These are phyloP conservation scores for Calycopis cecrops DNA, from an alignment of 1,140 invertebrate species.

Conservation along the genomic window DNA sequence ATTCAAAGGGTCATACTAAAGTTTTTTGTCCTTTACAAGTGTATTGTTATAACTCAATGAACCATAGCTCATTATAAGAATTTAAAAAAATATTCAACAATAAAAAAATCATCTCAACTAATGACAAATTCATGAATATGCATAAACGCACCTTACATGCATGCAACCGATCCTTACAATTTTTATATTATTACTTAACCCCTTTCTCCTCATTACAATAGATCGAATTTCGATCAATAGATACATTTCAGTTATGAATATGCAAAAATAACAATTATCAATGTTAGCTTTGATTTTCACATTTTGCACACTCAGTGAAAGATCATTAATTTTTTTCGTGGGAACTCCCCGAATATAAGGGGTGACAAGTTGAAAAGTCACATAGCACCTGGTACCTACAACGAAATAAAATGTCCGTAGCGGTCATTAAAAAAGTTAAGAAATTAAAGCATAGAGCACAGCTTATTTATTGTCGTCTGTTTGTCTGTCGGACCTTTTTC, in stretches of 20 bases:
- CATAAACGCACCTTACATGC: slow-evolving; percentile 41
- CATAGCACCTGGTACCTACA: too few relatives aligned
- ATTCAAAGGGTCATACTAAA: neutral
- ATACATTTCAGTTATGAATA: slow-evolving; percentile 56
- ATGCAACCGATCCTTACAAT: slow-evolving; percentile 15
- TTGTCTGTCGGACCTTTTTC: too few relatives aligned
- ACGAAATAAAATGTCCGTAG: too few relatives aligned
- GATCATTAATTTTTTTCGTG: slow-evolving; percentile 33
- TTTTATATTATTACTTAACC: slow-evolving; percentile 19
- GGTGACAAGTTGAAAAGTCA: neutral
- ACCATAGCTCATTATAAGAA: slow-evolving; percentile 27
- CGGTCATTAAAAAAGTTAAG: too few relatives aligned
- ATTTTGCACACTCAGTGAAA: slow-evolving; percentile 39
- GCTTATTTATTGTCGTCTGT: too few relatives aligned
- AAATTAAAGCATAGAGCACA: too few relatives aligned
- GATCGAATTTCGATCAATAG: slow-evolving; percentile 20
- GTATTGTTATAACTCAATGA: neutral
- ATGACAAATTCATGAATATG: slow-evolving; percentile 58
- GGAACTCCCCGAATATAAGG: neutral
- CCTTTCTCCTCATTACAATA: slow-evolving; percentile 23
- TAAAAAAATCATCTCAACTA: slow-evolving; percentile 10
- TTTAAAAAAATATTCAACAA: neutral
- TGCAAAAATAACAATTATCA: slow-evolving; percentile 62
- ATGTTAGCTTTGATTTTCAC: slow-evolving; percentile 44
- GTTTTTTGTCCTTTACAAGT: too few relatives aligned